Evolutionary conservation across 2,113 vertebrate species (phyloP).

Genomic region (Terrapene triunguis): DNA sequence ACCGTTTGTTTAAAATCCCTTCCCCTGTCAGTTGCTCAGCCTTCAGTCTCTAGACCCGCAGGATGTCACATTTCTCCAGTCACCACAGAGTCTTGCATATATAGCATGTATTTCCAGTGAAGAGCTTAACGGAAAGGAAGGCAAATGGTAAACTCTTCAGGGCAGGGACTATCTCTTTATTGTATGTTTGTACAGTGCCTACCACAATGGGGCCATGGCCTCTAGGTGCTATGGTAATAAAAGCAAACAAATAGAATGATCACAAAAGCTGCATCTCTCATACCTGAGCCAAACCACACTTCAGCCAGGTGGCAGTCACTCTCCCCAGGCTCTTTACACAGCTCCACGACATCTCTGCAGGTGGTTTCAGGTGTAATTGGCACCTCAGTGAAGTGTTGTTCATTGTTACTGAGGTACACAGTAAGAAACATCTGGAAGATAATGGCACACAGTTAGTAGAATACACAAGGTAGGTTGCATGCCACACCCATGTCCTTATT

Average conservation of each 20-base stretch:
- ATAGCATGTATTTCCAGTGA: not conserved
- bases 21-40: not conserved
- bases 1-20: not conserved
- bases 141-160: not conserved
- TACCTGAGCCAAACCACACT: constrained; percentile 95
- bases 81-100: rapidly evolving
- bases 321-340: constrained; percentile 96
- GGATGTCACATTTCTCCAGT: not conserved
- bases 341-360: constrained; percentile 95
- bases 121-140: not conserved
- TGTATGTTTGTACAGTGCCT: rapidly evolving
- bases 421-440: constrained; percentile 95
- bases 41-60: not conserved
- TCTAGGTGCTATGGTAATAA: rapidly evolving
- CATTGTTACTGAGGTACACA: constrained; percentile 98
- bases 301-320: constrained; percentile 92
- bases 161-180: not conserved
- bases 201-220: not conserved
- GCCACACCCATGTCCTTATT: not conserved
- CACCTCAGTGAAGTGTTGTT: constrained; percentile 98
- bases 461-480: not conserved
- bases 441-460: not conserved
- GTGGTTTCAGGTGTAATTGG: constrained; percentile 94
- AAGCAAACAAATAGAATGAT: rapidly evolving
- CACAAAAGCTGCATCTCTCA: not conserved